A percentile compares a stretch with the other conserved stretches of the same genome.
Conservation (phyloP, 2,113 vertebrate species). For the Xenopus tropicalis region UCB_Xtro_10.0 CM004447.2:53094501-53095000, state of each 20-base stretch:
- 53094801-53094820: conserved; percentile 95
- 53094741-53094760: conserved; percentile 95
- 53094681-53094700: too few relatives aligned
- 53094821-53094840: conserved; percentile 92
- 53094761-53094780: conserved; percentile 98
- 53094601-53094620: too few relatives aligned
- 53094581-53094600: too few relatives aligned
- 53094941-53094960: conserved; percentile 49
- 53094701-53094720: too few relatives aligned
- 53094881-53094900: conserved; percentile 95
- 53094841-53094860: conserved; percentile 82
- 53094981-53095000: too few relatives aligned
- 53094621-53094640: too few relatives aligned
- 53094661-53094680: too few relatives aligned
- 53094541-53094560: too few relatives aligned
- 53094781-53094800: conserved; percentile 94
- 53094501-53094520: too few relatives aligned
- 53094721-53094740: conserved; percentile 85
- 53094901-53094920: conserved; percentile 99
- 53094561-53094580: too few relatives aligned
- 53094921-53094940: conserved; percentile 98
- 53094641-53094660: too few relatives aligned
- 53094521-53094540: too few relatives aligned
- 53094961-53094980: background rate
- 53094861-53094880: conserved; percentile 84